These are phyloP conservation scores for Megatriorchis doriae DNA, from an alignment of 2,113 vertebrate genomes.

Conservation along the genomic window DNA sequence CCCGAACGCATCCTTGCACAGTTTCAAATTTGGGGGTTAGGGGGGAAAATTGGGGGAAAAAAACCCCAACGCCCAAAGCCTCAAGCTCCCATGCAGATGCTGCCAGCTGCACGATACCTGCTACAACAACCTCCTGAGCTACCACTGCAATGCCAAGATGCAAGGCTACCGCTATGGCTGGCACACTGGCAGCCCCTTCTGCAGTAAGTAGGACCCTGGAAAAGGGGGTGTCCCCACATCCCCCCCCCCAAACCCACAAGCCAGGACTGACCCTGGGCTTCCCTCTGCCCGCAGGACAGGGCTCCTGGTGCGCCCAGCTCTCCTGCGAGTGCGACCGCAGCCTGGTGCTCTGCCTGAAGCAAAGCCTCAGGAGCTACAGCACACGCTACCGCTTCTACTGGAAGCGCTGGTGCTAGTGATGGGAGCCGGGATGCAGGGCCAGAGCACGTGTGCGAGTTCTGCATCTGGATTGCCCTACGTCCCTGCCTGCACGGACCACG, in stretches of 20 bases:
- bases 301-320: background rate
- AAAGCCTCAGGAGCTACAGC: background rate
- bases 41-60: too few species aligned
- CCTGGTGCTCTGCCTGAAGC: slow-evolving; percentile 56
- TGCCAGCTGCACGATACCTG: slow-evolving; percentile 38
- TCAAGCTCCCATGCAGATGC: background rate
- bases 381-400: background rate
- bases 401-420: accelerated
- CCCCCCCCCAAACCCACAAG: accelerated
- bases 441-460: accelerated
- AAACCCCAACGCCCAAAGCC: accelerated
- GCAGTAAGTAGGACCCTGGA: background rate
- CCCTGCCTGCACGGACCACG: accelerated
- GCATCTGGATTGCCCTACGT: accelerated
- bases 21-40: accelerated
- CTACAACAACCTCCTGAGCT: background rate
- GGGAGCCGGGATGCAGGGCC: accelerated
- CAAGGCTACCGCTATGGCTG: accelerated
- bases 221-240: background rate
- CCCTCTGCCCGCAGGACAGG: background rate
- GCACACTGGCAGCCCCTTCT: accelerated
- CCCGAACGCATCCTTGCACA: accelerated
- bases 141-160: accelerated
- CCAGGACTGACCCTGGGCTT: background rate
- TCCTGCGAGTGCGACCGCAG: slow-evolving; percentile 66